Percentiles rank a stretch among this genome's conserved stretches.
These are phyloP conservation scores for Dasyprocta punctata DNA, from an alignment of 2,113 vertebrate species.

Conservation along the genomic window DNA sequence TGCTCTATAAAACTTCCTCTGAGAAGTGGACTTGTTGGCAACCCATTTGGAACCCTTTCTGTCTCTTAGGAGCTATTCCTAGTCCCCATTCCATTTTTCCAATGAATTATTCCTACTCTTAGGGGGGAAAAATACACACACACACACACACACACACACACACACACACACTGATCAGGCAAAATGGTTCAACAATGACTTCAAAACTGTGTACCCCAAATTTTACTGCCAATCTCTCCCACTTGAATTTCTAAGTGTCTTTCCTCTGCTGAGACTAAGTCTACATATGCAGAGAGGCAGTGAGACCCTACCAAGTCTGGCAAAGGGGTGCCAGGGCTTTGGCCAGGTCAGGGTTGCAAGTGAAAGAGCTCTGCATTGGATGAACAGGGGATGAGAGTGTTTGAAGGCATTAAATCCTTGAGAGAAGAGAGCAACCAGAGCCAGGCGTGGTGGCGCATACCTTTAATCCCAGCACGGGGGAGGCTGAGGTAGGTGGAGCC, in stretches of 20 bases:
- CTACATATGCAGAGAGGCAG: not conserved
- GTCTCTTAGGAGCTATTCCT: not conserved
- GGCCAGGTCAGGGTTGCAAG: fast-evolving
- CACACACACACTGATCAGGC: not conserved
- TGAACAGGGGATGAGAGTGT: not conserved
- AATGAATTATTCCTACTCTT: not conserved
- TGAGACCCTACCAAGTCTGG: not conserved
- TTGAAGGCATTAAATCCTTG: not conserved
- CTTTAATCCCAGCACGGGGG: too few relatives aligned
- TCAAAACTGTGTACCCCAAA: not conserved
- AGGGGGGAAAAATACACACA: too few relatives aligned
- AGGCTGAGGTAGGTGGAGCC: too few relatives aligned
- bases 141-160: too few relatives aligned
- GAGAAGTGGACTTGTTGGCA: not conserved
- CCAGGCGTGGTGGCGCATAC: too few relatives aligned
- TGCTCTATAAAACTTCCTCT: not conserved
- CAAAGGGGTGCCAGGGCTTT: not conserved
- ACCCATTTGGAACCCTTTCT: not conserved
- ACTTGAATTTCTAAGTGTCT: not conserved
- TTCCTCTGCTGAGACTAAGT: not conserved
- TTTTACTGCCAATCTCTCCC: not conserved
- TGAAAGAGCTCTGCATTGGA: not conserved
- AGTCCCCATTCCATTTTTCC: not conserved
- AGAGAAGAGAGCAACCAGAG: not conserved
- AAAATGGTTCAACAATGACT: not conserved